phyloP scores from a whole-genome alignment of 2,113 vertebrate species.

The Nothobranchius kuhntae region DNA sequence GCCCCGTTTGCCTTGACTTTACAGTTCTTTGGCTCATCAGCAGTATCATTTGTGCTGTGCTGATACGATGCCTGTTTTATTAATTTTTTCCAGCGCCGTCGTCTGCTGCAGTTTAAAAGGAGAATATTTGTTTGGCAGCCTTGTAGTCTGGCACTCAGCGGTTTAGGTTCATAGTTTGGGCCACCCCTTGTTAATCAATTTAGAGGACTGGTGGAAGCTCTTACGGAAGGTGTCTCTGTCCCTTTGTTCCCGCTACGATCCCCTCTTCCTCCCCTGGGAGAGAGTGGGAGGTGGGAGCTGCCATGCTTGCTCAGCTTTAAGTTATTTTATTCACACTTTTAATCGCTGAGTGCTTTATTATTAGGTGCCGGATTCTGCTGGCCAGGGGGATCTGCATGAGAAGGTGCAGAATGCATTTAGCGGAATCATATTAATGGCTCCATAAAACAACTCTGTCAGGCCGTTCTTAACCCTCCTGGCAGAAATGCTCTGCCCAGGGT shows the following conservation, averaged over 20 bases:
- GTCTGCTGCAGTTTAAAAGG: slow-evolving; percentile 34
- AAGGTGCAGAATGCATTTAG: slow-evolving; percentile 77
- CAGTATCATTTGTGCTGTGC: slow-evolving; percentile 30
- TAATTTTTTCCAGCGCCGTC: slow-evolving; percentile 3
- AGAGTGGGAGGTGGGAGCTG: slow-evolving; percentile 75
- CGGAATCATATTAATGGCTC: slow-evolving; percentile 78
- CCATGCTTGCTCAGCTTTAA: slow-evolving; percentile 78
- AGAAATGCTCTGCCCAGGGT: slow-evolving; percentile 67
- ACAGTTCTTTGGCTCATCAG: slow-evolving; percentile 40
- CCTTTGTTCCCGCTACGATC: slow-evolving; percentile 75
- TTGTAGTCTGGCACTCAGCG: slow-evolving; percentile 62
- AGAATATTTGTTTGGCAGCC: slow-evolving; percentile 63
- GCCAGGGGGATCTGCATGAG: slow-evolving; percentile 73
- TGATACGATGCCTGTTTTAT: slow-evolving; percentile 40
- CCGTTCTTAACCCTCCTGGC: slow-evolving; percentile 77
- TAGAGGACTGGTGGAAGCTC: slow-evolving; percentile 75
- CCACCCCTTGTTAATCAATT: slow-evolving; percentile 78
- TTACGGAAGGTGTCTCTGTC: slow-evolving; percentile 75
- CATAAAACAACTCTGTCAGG: slow-evolving; percentile 81
- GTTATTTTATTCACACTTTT: slow-evolving; percentile 83
- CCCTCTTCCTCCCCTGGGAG: slow-evolving; percentile 71
- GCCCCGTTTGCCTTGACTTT: slow-evolving; percentile 25
- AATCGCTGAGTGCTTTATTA: slow-evolving; percentile 84
- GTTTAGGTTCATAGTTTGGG: slow-evolving; percentile 56
- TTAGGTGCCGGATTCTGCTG: slow-evolving; percentile 77